Evolutionary conservation across 2,113 vertebrate species (phyloP).

Genomic region (Progne subis): DNA sequence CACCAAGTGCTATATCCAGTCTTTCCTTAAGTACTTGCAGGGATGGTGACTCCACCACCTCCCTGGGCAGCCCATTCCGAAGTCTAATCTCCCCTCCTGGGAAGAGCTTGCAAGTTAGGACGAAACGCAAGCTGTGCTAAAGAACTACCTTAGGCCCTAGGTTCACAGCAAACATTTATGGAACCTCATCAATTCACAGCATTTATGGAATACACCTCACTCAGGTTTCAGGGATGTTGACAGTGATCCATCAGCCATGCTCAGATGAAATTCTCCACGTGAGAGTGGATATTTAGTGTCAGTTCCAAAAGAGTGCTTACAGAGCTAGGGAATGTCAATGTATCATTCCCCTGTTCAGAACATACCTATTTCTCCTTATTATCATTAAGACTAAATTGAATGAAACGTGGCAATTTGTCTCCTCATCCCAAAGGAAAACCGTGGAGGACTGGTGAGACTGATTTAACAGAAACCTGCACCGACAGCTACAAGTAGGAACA

Average conservation of each 20-base stretch:
- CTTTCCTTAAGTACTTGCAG: not conserved
- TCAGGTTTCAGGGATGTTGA: not conserved
- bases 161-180: not conserved
- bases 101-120: not conserved
- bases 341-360: not conserved
- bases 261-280: not conserved
- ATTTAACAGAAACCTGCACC: not conserved
- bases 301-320: not conserved
- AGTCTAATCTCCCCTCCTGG: accelerated
- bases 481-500: not conserved
- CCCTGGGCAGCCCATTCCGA: not conserved
- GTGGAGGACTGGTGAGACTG: not conserved
- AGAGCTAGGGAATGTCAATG: not conserved
- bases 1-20: not conserved
- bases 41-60: not conserved
- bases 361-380: not conserved
- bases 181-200: not conserved
- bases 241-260: not conserved
- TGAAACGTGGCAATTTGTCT: not conserved
- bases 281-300: not conserved
- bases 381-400: not conserved
- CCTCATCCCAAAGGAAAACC: not conserved
- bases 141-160: not conserved
- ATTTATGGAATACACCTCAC: not conserved
- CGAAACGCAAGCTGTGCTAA: not conserved